These are phyloP conservation scores for Lasius platythorax DNA, from an alignment of 2,888 invertebrate species.

Conservation along the genomic window DNA sequence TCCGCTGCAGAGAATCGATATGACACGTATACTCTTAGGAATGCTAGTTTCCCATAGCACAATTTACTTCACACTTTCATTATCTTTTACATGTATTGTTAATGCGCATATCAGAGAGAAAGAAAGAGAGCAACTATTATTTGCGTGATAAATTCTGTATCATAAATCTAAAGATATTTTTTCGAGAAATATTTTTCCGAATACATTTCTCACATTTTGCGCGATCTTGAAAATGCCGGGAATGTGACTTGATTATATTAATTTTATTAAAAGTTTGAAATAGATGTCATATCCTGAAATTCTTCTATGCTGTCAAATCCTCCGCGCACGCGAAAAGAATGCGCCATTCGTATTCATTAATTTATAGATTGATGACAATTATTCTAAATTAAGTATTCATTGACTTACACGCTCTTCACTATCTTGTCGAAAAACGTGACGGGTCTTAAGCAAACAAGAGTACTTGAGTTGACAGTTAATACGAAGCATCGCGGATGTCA, in stretches of 20 bases:
- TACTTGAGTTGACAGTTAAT: conserved; percentile 64
- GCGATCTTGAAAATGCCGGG: background rate
- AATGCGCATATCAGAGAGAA: background rate
- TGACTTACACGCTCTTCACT: conserved; percentile 71
- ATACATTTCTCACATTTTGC: background rate
- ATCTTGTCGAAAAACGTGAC: conserved; percentile 57
- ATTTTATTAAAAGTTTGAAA: conserved; percentile 6
- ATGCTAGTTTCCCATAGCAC: conserved; percentile 64
- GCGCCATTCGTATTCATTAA: conserved; percentile 68
- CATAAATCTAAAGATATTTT: background rate
- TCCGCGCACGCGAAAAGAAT: conserved; percentile 49
- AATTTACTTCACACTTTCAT: background rate
- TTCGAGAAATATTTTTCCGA: too few species aligned
- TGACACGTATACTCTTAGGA: conserved; percentile 75
- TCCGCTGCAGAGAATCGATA: conserved; percentile 78
- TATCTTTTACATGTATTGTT: background rate
- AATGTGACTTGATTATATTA: conserved; percentile 18
- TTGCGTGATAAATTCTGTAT: background rate
- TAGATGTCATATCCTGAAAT: background rate
- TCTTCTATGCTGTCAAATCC: conserved; percentile 35
- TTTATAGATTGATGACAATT: conserved; percentile 80
- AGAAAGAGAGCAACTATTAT: background rate
- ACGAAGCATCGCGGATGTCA: conserved; percentile 60
- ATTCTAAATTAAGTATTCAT: conserved; percentile 77
- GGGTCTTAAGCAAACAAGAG: conserved; percentile 62